phyloP scores from a whole-genome alignment of 2,797 vertebrate genomes.

The Mormyrops boulengeri region DNA sequence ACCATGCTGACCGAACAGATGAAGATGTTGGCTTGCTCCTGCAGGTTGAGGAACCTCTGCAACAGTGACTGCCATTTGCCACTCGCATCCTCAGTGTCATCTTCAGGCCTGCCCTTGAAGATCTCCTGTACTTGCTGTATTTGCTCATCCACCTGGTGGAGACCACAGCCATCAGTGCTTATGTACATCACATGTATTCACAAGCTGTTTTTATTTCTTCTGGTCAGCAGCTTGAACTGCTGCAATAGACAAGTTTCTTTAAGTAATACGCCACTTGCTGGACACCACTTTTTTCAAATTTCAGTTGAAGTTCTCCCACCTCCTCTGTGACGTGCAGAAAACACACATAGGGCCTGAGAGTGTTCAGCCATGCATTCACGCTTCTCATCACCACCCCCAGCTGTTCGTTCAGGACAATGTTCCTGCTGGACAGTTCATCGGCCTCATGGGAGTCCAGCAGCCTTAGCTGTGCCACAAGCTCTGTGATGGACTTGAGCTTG shows the following conservation, averaged over 20 bases:
- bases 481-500: slow-evolving; percentile 57
- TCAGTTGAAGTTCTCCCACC: slow-evolving; percentile 52
- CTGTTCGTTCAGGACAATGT: slow-evolving; percentile 53
- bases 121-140: slow-evolving; percentile 56
- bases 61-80: slow-evolving; percentile 61
- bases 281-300: background rate
- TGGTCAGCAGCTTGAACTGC: background rate
- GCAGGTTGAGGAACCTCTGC: slow-evolving; percentile 60
- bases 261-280: background rate
- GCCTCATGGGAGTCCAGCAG: slow-evolving; percentile 50
- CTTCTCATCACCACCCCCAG: slow-evolving; percentile 58
- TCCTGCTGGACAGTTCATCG: slow-evolving; percentile 52
- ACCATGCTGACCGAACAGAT: slow-evolving; percentile 67
- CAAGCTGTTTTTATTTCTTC: background rate
- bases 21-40: slow-evolving; percentile 65
- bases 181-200: background rate
- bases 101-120: slow-evolving; percentile 49
- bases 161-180: background rate
- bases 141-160: slow-evolving; percentile 60
- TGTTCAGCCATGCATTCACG: slow-evolving; percentile 53
- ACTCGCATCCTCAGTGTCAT: slow-evolving; percentile 50
- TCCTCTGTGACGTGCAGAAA: slow-evolving; percentile 66
- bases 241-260: background rate
- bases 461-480: slow-evolving; percentile 59
- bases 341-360: slow-evolving; percentile 57